Conservation (phyloP, 2,888 invertebrate genomes). For the Cryptus viduatorius region DNA sequence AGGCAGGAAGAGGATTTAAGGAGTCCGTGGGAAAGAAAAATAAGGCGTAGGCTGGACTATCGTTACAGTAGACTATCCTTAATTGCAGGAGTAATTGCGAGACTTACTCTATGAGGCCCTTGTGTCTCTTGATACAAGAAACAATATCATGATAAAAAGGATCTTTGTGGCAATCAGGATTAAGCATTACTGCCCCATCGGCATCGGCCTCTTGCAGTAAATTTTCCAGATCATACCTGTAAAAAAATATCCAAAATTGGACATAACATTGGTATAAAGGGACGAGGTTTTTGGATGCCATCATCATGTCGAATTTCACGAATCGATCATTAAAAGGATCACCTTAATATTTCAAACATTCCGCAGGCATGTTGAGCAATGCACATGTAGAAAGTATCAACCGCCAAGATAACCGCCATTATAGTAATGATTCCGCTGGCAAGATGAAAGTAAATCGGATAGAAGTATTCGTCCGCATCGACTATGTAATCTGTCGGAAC, state of each 20-base stretch:
- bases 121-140: conserved; percentile 25
- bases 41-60: no score
- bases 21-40: no score
- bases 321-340: background rate
- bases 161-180: background rate
- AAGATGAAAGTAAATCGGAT: background rate
- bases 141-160: conserved; percentile 10
- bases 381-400: conserved; percentile 18
- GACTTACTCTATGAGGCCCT: conserved; percentile 8
- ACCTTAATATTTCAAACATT: conserved; percentile 31
- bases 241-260: background rate
- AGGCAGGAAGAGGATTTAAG: no score
- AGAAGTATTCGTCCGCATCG: conserved; percentile 18
- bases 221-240: conserved; percentile 21
- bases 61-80: no score
- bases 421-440: background rate
- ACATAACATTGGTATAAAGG: no score
- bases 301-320: background rate
- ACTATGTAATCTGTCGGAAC: conserved; percentile 18
- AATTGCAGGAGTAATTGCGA: no score
- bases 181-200: background rate
- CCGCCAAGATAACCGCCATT: background rate
- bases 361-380: conserved; percentile 8
- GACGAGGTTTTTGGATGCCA: background rate
- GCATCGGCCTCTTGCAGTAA: background rate